Base-by-base conservation (phyloP, 2,888 invertebrate species). In the Euproctis similis region DNA sequence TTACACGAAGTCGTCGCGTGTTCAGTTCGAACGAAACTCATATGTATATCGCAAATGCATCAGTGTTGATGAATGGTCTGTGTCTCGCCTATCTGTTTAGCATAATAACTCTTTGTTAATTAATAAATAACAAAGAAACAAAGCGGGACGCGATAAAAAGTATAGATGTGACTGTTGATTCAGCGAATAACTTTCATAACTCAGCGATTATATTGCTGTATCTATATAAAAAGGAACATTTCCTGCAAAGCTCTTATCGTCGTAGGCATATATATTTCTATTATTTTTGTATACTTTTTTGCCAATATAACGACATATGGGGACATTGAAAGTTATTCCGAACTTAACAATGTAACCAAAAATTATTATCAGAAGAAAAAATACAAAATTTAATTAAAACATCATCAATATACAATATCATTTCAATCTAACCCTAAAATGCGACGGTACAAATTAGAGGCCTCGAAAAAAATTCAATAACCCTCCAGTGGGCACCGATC, bases 381-480 rank as follows among this genome's bases (percentile, higher is more conserved):
- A 32, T 12, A 29, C 26, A 30, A 59, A 64, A 68, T 69, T 65
- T 53, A 62, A 70, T 67, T 65, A 65, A 68, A 64, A 46, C 39
- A 38, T 48, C 51, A 53, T 56, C 52, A 45, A 48, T 48, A 44
- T 29, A 48, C 49, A 42, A 48, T 53, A 52, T 46, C 46, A 55
- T 50, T 64, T 57, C 57, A 66, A 60, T 67, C 68, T 68, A 56
- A 46, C 56, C 66, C 66, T 49, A 34, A 39, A 18, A 66, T 65
- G 59, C 63, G 68, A 60, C 55, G 66, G 69, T 64, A 76, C 74
- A 80, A 82, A 82, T 82, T 81, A 78, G 69, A 74, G 66, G 49
- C 52, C 43, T 26, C 43, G 52, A 60, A 63, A 67, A 71, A 76
- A 71, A 75, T 70, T 71, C 64, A 71, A 78, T 78, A 71, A 72